A percentile compares a stretch with the other conserved stretches of the same genome.
Evolutionary conservation across 2,797 vertebrate genomes (phyloP).

Genomic region (Sebastes iracundus): DNA sequence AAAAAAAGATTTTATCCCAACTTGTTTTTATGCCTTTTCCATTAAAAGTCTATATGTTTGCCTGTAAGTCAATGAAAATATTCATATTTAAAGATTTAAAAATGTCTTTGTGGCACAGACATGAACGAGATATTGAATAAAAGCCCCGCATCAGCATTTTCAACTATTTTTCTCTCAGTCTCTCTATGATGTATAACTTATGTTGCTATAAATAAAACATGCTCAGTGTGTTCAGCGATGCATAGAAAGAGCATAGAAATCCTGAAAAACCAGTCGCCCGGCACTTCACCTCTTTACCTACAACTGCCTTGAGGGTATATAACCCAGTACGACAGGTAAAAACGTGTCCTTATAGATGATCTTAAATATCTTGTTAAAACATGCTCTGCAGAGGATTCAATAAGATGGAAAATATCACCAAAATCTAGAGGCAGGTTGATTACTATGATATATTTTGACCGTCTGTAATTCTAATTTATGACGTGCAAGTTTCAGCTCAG

Average conservation of each 20-base stretch:
- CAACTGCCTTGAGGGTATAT: not conserved
- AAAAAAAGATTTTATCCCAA: not conserved
- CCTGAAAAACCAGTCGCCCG: slow-evolving; percentile 15
- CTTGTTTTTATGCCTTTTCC: not conserved
- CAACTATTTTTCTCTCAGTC: not conserved
- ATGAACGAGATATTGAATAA: not conserved
- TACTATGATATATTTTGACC: not conserved
- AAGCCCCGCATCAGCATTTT: not conserved
- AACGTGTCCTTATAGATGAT: not conserved
- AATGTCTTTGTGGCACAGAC: too few species aligned
- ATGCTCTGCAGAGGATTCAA: not conserved
- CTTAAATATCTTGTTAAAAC: not conserved
- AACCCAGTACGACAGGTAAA: slow-evolving; percentile 3
- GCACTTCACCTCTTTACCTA: not conserved
- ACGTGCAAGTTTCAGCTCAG: not conserved
- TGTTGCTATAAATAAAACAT: not conserved
- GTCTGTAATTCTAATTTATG: not conserved
- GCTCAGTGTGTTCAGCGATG: not conserved
- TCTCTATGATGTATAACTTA: not conserved
- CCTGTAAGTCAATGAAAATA: not conserved
- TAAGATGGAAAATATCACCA: not conserved
- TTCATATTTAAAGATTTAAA: too few species aligned
- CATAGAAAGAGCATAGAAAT: not conserved
- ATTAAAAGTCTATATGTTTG: not conserved
- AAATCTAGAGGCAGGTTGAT: not conserved